phyloP scores from a whole-genome alignment of 1,140 invertebrate species.

The Zaprionus camerounensis region DNA sequence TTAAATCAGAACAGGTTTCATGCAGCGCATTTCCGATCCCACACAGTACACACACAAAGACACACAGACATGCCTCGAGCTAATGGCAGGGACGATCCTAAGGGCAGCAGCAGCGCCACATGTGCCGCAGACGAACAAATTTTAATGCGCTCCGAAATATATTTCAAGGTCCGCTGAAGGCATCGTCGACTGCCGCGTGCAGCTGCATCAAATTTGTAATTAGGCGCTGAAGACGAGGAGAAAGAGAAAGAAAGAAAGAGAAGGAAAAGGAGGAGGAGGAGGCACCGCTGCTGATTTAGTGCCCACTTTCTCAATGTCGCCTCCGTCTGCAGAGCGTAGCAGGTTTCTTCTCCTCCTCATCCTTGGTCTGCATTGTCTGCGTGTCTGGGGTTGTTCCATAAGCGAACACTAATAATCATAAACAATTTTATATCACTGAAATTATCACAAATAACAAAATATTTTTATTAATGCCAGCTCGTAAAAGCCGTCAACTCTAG shows the following conservation, averaged over 20 bases:
- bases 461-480: conserved; percentile 45
- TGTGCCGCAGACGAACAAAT: conserved; percentile 51
- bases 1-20: conserved; percentile 65
- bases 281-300: conserved; percentile 43
- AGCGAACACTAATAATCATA: conserved; percentile 56
- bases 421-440: conserved; percentile 56
- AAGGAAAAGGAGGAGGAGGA: neutral
- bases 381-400: conserved; percentile 36
- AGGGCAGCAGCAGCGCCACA: conserved; percentile 46
- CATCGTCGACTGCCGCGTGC: conserved; percentile 40
- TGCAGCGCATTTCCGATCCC: conserved; percentile 45
- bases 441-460: conserved; percentile 57
- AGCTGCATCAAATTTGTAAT: conserved; percentile 63
- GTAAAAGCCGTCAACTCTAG: conserved; percentile 41
- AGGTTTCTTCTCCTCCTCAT: conserved; percentile 25
- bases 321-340: conserved; percentile 8
- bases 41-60: conserved; percentile 22
- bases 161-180: conserved; percentile 62
- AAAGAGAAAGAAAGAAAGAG: neutral
- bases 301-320: conserved; percentile 51
- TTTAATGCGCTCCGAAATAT: conserved; percentile 40
- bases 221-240: conserved; percentile 34
- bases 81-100: conserved; percentile 27
- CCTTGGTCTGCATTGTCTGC: conserved; percentile 19
- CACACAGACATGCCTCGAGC: neutral